Percentiles rank a stretch among this genome's conserved stretches.
phyloP scores from a whole-genome alignment of 2,797 vertebrate species.

The Sebastes nivosus region DNA sequence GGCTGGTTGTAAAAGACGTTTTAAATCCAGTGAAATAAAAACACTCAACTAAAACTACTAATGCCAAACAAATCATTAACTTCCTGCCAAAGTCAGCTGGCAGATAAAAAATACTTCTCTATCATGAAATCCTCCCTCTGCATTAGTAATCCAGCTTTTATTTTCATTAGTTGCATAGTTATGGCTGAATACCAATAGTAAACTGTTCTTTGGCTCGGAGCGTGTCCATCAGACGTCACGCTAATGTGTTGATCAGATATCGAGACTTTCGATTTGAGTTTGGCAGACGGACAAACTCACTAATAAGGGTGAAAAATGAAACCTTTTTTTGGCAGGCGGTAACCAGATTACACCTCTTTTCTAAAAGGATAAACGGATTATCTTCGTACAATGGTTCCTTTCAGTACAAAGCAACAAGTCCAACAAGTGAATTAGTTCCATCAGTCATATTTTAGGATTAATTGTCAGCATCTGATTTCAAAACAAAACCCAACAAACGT shows the following conservation, averaged over 20 bases:
- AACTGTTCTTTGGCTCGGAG: neutral
- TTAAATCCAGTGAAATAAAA: neutral
- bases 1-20: neutral
- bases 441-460: neutral
- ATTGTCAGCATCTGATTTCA: neutral
- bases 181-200: neutral
- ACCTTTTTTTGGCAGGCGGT: neutral
- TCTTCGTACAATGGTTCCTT: neutral
- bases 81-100: neutral
- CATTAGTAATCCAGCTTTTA: neutral
- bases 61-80: neutral
- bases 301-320: constrained; percentile 6
- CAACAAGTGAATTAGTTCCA: neutral
- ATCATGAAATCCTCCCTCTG: neutral
- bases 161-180: neutral
- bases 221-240: neutral
- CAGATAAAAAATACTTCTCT: neutral
- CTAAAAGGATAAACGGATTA: neutral
- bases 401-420: neutral
- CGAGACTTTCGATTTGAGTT: neutral
- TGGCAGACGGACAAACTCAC: neutral
- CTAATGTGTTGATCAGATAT: neutral
- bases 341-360: neutral
- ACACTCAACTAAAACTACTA: neutral
- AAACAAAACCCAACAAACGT: neutral